Evolutionary conservation across 2,797 vertebrate genomes (phyloP), one percentile per base, ranked within the genome.

Genomic region (Acipenser transmontanus): DNA sequence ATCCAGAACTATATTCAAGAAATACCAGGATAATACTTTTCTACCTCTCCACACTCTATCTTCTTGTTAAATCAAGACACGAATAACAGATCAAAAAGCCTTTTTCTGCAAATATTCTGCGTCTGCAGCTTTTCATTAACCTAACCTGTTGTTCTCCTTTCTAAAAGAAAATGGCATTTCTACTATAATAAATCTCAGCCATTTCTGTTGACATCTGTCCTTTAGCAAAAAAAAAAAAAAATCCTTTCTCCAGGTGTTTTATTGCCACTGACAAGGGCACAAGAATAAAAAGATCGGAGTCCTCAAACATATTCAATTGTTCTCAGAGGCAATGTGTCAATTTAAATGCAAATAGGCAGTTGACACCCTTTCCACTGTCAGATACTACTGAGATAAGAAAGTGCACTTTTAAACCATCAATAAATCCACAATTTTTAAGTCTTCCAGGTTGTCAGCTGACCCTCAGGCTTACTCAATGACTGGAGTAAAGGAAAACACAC

Each of bases 171-270:
- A 61, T 71, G 71, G 71, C 66, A 68, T 66, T 72, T 69, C 69
- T 68, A 51, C 49, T 13, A 51, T 59, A 63, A 76, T 59, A 69
- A 67, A 65, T 62, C 12, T 49, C 65, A 52, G 66, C 14, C 47
- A 61, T 63, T 64, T 62, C 66, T 47, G 72, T 60, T 76, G 72
- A 74, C 71, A 65, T 70, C 66, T 67, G 67, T 67, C 54, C 12
- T 69, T 50, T 71, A 72, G 72, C 74, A 61, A 69, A 72, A 70
- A 34, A 34, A 34, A 1, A 20, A 34, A 34, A 34, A 34, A 34
- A 34, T 50, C 47, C 47, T 67, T 69, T 67, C 17, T 14, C 49
- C 9, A 7, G 54, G 13, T 34, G 8, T 9, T 34, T 17, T 17
- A 56, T 47, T 56, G 64, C 10, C 56, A 34, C 48, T 50, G 60